Evolutionary conservation across 2,113 vertebrate species (phyloP), one percentile per base, ranked within the genome.

Genomic region (Chiloscyllium plagiosum): DNA sequence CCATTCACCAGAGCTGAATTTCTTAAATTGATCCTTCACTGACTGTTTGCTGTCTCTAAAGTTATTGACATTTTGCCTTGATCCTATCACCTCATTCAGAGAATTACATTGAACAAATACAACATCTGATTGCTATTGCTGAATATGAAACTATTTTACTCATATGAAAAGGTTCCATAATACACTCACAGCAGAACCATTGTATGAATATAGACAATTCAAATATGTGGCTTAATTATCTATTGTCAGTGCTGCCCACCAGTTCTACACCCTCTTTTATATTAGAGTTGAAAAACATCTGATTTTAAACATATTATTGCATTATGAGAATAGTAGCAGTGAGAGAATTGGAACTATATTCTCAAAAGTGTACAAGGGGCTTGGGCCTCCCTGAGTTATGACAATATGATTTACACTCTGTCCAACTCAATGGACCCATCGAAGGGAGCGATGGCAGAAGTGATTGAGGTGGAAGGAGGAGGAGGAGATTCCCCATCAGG

Each of bases 401-500:
- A 42, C 33, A 10, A 24, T 69, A 12, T 47, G 33, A 94, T 37
- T 66, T 93, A 66, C 61, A 70, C 68, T 61, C 56, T 47, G 29
- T 33, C 29, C 42, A 95, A 47, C 47, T 72, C 94, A 72, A 65
- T 61, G 26, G 33, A 69, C 24, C 42, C 92, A 69, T 47, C 52
- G 10, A 61, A 33, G 33, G 26, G 52, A 33, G 87, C 47, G 69
- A 69, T 42, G 5, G 92, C 65, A 42, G 66, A 94, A 47, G 20
- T 42, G 20, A 66, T 42, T 37, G 37, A 94, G 12, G 90, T 37
- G 19, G 90, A 29, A 93, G 90, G 61, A 93, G 65, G 52, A 93
- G 90, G 65, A 94, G 66, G 92, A 94, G 20, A 70, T 69, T 94
- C 65, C 92, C 92, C 92, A 69, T 68, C 66, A 20, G 66, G 92